Percentiles rank a stretch among this genome's conserved stretches.
These are phyloP conservation scores for Myxocyprinus asiaticus DNA, from an alignment of 2,113 vertebrate species.

Conservation along the genomic window DNA sequence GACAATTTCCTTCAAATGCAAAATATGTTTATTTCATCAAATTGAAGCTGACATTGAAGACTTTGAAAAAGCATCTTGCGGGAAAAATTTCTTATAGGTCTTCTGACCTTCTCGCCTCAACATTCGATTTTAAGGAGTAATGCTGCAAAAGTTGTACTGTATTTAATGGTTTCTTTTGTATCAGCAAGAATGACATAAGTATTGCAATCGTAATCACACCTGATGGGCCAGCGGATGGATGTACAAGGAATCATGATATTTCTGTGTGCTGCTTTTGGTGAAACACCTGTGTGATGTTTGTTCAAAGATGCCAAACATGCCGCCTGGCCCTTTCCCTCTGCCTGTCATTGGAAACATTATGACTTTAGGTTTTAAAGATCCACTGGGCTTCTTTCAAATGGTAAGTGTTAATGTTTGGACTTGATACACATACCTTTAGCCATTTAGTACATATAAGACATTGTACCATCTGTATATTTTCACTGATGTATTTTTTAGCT, in stretches of 20 bases:
- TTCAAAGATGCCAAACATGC: constrained; percentile 21
- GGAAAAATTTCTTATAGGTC: too few species aligned
- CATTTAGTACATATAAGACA: too few species aligned
- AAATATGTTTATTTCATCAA: too few species aligned
- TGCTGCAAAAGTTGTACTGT: too few species aligned
- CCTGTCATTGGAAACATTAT: constrained; percentile 43
- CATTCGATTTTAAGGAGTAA: too few species aligned
- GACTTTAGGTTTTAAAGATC: constrained; percentile 31
- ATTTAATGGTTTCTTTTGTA: neutral
- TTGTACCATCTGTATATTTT: too few species aligned
- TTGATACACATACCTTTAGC: too few species aligned
- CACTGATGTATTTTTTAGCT: too few species aligned
- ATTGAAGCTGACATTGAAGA: too few species aligned
- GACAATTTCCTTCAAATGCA: too few species aligned
- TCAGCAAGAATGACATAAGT: neutral
- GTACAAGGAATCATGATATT: constrained; percentile 44
- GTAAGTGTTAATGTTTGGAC: neutral
- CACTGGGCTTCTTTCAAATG: constrained; percentile 29
- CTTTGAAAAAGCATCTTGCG: too few species aligned
- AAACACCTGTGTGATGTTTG: constrained; percentile 33
- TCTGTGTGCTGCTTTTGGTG: constrained; percentile 37
- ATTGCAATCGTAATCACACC: neutral
- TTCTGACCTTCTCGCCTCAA: too few species aligned
- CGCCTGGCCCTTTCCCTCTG: constrained; percentile 50
- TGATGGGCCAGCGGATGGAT: constrained; percentile 25